Conservation (phyloP, 2,797 vertebrate genomes). For the Falco naumanni region DNA sequence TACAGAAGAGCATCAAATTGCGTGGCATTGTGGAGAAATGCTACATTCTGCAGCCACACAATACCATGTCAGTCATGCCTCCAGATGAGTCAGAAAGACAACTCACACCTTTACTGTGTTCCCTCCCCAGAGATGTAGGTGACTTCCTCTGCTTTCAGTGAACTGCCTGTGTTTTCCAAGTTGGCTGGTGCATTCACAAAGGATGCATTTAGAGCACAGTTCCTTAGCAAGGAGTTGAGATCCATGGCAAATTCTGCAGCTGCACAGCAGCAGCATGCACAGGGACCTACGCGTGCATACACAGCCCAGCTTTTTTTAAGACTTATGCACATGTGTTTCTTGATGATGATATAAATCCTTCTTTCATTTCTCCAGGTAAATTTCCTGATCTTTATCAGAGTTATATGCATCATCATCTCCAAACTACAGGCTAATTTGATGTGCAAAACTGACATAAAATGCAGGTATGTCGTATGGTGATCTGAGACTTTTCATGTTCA, state of each 20-base stretch:
- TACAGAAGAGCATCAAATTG: not conserved
- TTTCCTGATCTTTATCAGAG: slow-evolving; percentile 96
- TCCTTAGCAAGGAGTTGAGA: not conserved
- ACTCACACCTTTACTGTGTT: not conserved
- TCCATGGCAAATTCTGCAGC: not conserved
- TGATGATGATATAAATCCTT: not conserved
- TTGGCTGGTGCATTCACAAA: not conserved
- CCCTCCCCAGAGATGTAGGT: not conserved
- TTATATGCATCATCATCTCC: slow-evolving; percentile 96
- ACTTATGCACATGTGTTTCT: not conserved
- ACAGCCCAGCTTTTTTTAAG: not conserved
- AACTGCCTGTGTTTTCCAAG: not conserved
- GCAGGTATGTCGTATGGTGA: slow-evolving; percentile 82
- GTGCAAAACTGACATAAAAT: slow-evolving; percentile 97
- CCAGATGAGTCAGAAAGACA: not conserved
- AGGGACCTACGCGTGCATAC: not conserved
- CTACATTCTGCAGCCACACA: not conserved
- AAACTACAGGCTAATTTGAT: slow-evolving; percentile 96
- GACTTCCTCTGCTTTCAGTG: not conserved
- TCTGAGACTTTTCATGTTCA: not conserved
- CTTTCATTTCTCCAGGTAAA: slow-evolving; percentile 84
- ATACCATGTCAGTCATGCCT: not conserved
- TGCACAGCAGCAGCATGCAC: not conserved
- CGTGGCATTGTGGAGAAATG: not conserved
- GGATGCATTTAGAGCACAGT: not conserved